Evolutionary conservation across 2,888 invertebrate genomes (phyloP), one percentile per base, ranked within the genome.

Genomic region (Athetis lepigone): DNA sequence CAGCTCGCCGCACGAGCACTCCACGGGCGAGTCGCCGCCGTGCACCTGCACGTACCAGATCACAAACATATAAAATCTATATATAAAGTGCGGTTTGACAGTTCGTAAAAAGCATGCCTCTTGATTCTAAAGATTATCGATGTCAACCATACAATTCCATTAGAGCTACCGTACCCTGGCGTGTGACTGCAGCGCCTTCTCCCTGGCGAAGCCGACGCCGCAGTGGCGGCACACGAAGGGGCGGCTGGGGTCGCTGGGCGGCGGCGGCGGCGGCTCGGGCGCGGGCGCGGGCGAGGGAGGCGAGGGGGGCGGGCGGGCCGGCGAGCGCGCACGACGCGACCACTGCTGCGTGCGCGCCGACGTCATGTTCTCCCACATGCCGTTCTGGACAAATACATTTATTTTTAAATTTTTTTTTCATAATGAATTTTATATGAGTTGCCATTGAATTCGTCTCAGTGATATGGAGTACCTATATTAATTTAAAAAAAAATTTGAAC

Each of bases 1-100:
- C 96, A 98, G 96, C 88, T 98, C 98, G 65, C 97, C 97, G 85
- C 98, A 98, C 70, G 96, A 96, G 40, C 98, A 98, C 83, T 98
- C 98, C 77, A 97, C 96, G 0, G 98, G 97, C 16, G 97, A 97
- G 82, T 98, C 97, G 16, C 97, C 97, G 13, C 97, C 97, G 89
- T 98, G 98, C 36, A 97, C 95, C 91, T 97, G 90, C 19, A 42
- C 4, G 2, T 9, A 43, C 13, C 2, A 13, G n/a, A n/a, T n/a
- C n/a, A n/a, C n/a, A n/a, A n/a, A n/a, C n/a, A n/a, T n/a, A n/a
- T n/a, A n/a, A n/a, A n/a, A n/a, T n/a, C n/a, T n/a, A n/a, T n/a
- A n/a, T n/a, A n/a, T n/a, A n/a, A n/a, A n/a, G n/a, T n/a, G n/a
- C n/a, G n/a, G n/a, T n/a, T n/a, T n/a, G n/a, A n/a, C n/a, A n/a